Percentiles rank a stretch among this genome's conserved stretches.
These are phyloP conservation scores for Linnaemya tessellans DNA, from an alignment of 2,888 invertebrate genomes.

Conservation along the genomic window DNA sequence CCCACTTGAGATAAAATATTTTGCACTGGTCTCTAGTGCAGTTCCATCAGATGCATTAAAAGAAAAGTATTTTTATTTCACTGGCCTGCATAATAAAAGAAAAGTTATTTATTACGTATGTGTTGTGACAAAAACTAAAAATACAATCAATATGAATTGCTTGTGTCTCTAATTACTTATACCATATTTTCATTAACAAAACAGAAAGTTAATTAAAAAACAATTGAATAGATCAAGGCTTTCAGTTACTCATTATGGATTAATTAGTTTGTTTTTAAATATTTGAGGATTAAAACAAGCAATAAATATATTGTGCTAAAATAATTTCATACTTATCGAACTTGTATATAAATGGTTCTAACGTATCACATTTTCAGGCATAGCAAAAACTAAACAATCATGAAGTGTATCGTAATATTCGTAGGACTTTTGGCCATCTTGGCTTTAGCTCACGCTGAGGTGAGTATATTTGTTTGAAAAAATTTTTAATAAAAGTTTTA, in stretches of 20 bases:
- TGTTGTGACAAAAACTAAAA: no score
- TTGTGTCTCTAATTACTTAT: no score
- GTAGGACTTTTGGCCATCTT: slow-evolving; percentile 44
- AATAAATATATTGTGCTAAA: not conserved
- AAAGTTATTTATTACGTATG: no score
- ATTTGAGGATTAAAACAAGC: not conserved
- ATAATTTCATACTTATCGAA: not conserved
- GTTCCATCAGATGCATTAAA: no score
- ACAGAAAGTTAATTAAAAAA: no score
- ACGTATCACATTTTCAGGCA: not conserved
- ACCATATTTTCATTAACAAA: no score
- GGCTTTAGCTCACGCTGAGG: slow-evolving; percentile 43
- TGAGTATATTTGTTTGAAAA: not conserved
- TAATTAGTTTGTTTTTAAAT: not conserved
- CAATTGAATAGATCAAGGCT: no score
- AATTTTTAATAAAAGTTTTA: not conserved
- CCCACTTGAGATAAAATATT: no score
- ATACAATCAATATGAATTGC: no score
- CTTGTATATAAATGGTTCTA: slow-evolving; percentile 10
- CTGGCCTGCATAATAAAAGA: no score
- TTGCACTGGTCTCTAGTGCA: no score
- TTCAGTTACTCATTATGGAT: not conserved
- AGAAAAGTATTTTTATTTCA: no score
- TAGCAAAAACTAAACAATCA: not conserved
- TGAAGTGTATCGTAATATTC: slow-evolving; percentile 53